phyloP scores from a whole-genome alignment of 2,113 vertebrate genomes.

The Lasiurus cinereus region DNA sequence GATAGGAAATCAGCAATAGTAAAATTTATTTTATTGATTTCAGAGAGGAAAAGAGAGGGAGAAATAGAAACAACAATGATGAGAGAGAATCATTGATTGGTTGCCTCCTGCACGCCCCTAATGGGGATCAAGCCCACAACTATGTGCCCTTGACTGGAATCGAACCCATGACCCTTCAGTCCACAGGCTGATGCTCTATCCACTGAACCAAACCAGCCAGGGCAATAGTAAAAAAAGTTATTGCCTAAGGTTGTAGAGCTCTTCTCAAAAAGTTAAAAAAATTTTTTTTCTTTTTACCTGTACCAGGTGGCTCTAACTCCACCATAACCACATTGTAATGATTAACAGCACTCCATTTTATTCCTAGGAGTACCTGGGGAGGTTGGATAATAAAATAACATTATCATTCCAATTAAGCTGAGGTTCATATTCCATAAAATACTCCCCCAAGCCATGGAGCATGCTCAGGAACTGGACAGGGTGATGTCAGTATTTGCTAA shows the following conservation, averaged over 20 bases:
- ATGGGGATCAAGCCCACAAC: no score
- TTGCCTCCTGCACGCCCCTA: no score
- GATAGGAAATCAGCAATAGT: not conserved
- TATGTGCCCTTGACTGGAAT: no score
- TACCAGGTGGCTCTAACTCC: not conserved
- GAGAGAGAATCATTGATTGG: no score
- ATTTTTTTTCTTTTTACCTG: not conserved
- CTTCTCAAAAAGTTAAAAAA: not conserved
- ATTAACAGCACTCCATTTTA: not conserved
- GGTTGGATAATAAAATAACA: not conserved
- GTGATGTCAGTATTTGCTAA: not conserved
- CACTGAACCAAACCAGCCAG: not conserved
- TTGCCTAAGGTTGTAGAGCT: not conserved
- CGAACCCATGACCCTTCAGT: no score
- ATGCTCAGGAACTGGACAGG: not conserved
- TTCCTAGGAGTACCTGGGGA: not conserved
- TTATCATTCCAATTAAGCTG: not conserved
- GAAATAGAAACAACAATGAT: no score
- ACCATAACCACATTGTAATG: not conserved
- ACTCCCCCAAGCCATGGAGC: accelerated
- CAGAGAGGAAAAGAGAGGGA: no score
- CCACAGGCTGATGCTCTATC: no score
- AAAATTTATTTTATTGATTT: no score
- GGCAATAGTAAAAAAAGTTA: not conserved
- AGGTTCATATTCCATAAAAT: not conserved